phyloP scores from a whole-genome alignment of 2,888 invertebrate genomes.

The Cataglyphis rosenhaueri region DNA sequence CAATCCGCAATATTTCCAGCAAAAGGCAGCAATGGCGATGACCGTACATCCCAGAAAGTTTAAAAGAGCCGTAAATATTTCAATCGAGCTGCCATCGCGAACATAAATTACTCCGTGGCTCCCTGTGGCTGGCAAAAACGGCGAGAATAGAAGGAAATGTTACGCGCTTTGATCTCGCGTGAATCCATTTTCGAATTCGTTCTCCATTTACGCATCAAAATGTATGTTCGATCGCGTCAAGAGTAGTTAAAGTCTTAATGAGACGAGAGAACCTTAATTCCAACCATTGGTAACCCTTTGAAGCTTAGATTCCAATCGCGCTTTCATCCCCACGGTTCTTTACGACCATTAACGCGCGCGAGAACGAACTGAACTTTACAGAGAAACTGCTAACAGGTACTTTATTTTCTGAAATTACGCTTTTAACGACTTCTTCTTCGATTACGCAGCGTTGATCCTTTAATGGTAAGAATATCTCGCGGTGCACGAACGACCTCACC shows the following conservation, averaged over 20 bases:
- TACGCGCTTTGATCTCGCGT: constrained; percentile 31
- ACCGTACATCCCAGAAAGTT: constrained; percentile 4
- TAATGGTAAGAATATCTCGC: constrained; percentile 47
- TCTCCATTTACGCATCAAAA: constrained; percentile 14
- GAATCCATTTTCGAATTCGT: constrained; percentile 22
- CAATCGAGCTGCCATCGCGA: constrained; percentile 5
- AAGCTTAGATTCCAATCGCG: constrained; percentile 28
- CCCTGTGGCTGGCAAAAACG: background rate
- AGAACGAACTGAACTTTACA: constrained; percentile 51
- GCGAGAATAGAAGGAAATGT: background rate
- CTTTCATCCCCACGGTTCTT: constrained; percentile 45
- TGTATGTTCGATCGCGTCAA: constrained; percentile 27
- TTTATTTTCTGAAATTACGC: constrained; percentile 65
- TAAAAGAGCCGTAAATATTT: constrained; percentile 16
- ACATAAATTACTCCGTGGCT: constrained; percentile 19
- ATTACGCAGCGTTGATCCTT: constrained; percentile 58
- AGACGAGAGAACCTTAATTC: constrained; percentile 36
- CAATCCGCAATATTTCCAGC: constrained; percentile 39
- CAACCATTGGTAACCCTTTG: constrained; percentile 30
- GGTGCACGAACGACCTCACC: background rate
- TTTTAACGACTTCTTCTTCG: constrained; percentile 58
- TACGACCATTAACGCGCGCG: constrained; percentile 43
- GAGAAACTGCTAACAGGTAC: constrained; percentile 54
- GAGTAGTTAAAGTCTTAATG: constrained; percentile 60
- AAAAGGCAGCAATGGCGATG: constrained; percentile 3